Evolutionary conservation across 1,140 invertebrate species (phyloP).

Genomic region (Pseudomyrmex gracilis): DNA sequence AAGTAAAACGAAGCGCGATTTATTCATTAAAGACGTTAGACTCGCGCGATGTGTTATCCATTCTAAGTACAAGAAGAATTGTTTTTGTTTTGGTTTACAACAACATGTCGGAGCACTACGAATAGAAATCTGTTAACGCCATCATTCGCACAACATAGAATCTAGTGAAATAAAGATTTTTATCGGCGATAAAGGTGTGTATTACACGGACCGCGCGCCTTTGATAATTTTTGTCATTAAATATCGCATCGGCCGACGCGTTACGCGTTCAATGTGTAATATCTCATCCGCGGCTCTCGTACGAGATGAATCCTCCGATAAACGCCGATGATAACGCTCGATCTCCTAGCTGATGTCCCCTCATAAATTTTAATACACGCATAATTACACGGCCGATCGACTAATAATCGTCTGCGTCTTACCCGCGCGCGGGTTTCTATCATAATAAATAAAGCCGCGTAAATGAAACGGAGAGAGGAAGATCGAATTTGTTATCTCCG

Average conservation of each 20-base stretch:
- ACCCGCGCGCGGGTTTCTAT: slow-evolving; percentile 9
- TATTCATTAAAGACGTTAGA: not conserved
- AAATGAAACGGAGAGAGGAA: slow-evolving; percentile 36
- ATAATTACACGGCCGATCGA: slow-evolving; percentile 47
- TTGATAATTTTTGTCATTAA: slow-evolving; percentile 23
- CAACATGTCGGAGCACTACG: not conserved
- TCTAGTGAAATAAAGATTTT: slow-evolving; percentile 38
- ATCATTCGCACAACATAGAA: not conserved
- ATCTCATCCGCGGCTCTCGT: slow-evolving; percentile 1
- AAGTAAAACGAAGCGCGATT: slow-evolving; percentile 16
- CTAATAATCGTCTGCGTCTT: slow-evolving; percentile 34
- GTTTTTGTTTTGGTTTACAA: not conserved
- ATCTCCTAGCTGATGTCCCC: slow-evolving; percentile 31
- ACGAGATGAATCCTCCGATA: slow-evolving; percentile 53
- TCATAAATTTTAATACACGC: slow-evolving; percentile 58
- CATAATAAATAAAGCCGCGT: slow-evolving; percentile 43
- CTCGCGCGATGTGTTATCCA: not conserved
- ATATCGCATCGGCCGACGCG: slow-evolving; percentile 9
- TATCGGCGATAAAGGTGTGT: not conserved
- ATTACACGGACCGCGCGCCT: not conserved
- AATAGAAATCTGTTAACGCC: slow-evolving; percentile 9
- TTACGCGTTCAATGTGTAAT: not conserved
- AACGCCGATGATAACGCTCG: slow-evolving; percentile 46
- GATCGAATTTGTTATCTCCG: slow-evolving; percentile 40
- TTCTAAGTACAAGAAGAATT: not conserved